phyloP scores from a whole-genome alignment of 2,888 invertebrate genomes.

The Megalurothrips usitatus region DNA sequence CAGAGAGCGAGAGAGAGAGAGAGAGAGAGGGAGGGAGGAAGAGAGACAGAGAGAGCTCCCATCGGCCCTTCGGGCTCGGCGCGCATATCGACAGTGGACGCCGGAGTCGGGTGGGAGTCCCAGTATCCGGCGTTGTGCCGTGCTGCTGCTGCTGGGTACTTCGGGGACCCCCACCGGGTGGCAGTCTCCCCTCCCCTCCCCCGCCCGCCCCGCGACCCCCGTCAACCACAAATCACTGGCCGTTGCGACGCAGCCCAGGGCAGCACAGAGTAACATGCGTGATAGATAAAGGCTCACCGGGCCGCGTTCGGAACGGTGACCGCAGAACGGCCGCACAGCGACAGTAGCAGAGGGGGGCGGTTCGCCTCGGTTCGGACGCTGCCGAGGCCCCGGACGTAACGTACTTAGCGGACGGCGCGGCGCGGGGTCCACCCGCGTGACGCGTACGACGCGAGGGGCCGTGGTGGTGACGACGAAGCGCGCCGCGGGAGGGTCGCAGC shows the following conservation, averaged over 20 bases:
- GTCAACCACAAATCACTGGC: neutral
- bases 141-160: neutral
- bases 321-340: no score
- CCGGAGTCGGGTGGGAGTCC: neutral
- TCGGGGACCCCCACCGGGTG: slow-evolving; percentile 32
- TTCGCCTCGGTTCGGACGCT: no score
- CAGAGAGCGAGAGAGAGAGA: neutral
- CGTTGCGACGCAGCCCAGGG: neutral
- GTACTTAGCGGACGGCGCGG: no score
- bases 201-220: neutral
- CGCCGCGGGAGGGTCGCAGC: no score
- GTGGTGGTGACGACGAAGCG: no score
- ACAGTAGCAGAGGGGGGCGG: no score
- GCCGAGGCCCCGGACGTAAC: no score
- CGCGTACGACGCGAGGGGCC: no score
- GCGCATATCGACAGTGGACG: slow-evolving; percentile 25
- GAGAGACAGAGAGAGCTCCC: neutral
- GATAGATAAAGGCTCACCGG: neutral
- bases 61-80: slow-evolving; percentile 22
- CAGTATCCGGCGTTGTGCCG: slow-evolving; percentile 21
- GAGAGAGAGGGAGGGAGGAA: no score
- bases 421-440: no score
- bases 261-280: no score
- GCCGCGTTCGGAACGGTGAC: no score
- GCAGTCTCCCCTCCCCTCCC: slow-evolving; percentile 28